A percentile compares a stretch with the other conserved stretches of the same genome.
Conservation (phyloP, 2,797 vertebrate species). For the Anguilla anguilla region DNA sequence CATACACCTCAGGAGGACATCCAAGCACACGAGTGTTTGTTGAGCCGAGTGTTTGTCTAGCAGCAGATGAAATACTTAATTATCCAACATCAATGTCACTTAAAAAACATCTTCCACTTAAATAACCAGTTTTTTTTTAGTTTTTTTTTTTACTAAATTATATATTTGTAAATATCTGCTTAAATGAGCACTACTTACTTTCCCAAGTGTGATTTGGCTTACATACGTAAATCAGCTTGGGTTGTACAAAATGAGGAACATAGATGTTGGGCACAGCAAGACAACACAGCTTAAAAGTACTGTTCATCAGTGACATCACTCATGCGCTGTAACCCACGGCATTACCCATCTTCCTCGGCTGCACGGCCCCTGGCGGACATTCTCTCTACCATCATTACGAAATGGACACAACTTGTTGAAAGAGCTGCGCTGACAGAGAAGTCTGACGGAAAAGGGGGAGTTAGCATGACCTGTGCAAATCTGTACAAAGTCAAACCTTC, state of each 20-base stretch:
- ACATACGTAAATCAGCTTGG: neutral
- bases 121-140: neutral
- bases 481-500: neutral
- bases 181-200: slow-evolving; percentile 8
- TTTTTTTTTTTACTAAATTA: slow-evolving; percentile 4
- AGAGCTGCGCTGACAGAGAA: neutral
- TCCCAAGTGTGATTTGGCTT: neutral
- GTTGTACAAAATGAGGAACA: neutral
- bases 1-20: neutral
- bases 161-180: slow-evolving; percentile 6
- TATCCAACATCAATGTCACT: slow-evolving; percentile 29
- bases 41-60: slow-evolving; percentile 44
- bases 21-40: neutral
- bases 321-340: neutral
- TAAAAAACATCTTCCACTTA: slow-evolving; percentile 15
- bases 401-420: neutral
- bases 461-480: neutral
- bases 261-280: neutral
- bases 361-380: neutral
- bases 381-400: neutral
- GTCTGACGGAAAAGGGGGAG: neutral
- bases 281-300: neutral
- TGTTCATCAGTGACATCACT: neutral
- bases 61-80: slow-evolving; percentile 31
- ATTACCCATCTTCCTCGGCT: neutral